Evolutionary conservation across 1,140 invertebrate species (phyloP).

Genomic region (Laupala kohalensis): DNA sequence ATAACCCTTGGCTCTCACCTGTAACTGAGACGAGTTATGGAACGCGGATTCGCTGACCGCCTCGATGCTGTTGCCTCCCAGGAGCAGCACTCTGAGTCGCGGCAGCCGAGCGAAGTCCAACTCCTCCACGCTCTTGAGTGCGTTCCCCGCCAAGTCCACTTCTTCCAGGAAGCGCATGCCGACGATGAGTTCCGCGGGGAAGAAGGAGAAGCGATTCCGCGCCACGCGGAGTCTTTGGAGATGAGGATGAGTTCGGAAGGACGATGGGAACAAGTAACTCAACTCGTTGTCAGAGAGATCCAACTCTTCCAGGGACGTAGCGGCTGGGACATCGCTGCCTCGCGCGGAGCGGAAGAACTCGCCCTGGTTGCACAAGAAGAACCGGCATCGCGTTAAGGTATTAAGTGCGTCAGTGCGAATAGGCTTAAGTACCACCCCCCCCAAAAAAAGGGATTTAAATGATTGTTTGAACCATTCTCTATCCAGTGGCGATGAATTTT

Average conservation of each 20-base stretch:
- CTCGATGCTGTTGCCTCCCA: conserved; percentile 63
- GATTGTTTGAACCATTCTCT: too few relatives aligned
- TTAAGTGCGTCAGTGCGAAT: too few relatives aligned
- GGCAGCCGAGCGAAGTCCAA: conserved; percentile 70
- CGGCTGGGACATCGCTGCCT: conserved; percentile 15
- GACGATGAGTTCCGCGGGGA: conserved; percentile 65
- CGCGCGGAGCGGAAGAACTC: conserved; percentile 50
- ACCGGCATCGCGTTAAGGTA: too few relatives aligned
- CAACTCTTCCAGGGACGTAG: conserved; percentile 50
- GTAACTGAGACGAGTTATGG: conserved; percentile 78
- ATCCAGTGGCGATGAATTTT: too few relatives aligned
- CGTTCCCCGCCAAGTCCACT: conserved; percentile 63
- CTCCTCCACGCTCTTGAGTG: conserved; percentile 62
- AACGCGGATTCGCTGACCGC: conserved; percentile 73
- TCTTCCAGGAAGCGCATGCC: conserved; percentile 56
- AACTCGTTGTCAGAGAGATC: conserved; percentile 64
- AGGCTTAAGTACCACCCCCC: too few relatives aligned
- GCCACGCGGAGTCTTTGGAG: conserved; percentile 50
- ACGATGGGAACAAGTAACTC: conserved; percentile 63
- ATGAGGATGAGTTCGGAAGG: conserved; percentile 66
- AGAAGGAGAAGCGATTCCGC: conserved; percentile 65
- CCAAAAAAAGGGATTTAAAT: too few relatives aligned
- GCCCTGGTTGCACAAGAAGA: too few relatives aligned
- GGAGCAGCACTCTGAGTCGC: conserved; percentile 47
- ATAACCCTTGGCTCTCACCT: conserved; percentile 28